Evolutionary conservation across 2,113 vertebrate genomes (phyloP).

Genomic region (Tenebrosternarchus preto): DNA sequence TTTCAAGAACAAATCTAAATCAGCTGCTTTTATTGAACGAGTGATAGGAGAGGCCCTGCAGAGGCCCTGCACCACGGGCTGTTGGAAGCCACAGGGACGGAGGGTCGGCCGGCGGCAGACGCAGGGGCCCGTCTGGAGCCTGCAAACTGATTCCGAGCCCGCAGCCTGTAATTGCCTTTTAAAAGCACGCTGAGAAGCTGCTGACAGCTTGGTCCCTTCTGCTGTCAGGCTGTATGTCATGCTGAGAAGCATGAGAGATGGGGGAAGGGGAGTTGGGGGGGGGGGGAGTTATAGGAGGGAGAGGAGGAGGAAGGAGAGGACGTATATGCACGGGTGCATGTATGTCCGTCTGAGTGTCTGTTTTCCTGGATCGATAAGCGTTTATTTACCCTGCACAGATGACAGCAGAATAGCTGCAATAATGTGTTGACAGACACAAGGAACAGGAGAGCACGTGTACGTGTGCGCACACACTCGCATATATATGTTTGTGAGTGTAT

Average conservation of each 20-base stretch:
- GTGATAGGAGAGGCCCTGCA: no score
- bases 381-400: conserved; percentile 17
- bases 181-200: not conserved
- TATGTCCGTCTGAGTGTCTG: not conserved
- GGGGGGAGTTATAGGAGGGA: no score
- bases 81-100: no score
- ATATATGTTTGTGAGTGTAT: no score
- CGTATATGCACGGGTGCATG: not conserved
- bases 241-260: not conserved
- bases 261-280: not conserved
- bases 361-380: conserved; percentile 16
- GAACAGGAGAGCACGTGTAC: not conserved
- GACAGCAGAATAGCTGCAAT: conserved; percentile 24
- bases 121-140: no score
- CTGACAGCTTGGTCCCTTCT: not conserved
- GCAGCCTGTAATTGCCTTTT: no score
- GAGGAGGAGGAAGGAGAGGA: not conserved
- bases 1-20: no score
- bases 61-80: no score
- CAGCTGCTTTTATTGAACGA: no score
- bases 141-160: no score
- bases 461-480: not conserved
- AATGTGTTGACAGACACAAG: conserved; percentile 21
- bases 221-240: not conserved
- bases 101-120: no score